Conservation (phyloP, 2,888 invertebrate genomes). For the Graphium colonna region DNA sequence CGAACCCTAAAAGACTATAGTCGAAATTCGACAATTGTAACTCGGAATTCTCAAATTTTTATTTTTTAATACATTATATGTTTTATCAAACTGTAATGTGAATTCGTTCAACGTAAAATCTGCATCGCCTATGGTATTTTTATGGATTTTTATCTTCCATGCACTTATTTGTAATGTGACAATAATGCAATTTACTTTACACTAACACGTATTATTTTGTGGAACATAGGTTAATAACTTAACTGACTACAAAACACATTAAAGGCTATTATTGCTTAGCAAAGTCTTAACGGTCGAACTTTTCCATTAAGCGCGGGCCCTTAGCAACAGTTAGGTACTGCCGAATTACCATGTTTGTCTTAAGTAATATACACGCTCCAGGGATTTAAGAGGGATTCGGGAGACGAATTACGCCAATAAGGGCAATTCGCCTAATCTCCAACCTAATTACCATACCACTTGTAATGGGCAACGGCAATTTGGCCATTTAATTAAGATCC, state of each 20-base stretch:
- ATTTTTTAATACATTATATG: too few relatives aligned
- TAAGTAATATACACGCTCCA: conserved; percentile 11
- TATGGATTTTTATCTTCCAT: background rate
- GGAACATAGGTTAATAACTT: background rate
- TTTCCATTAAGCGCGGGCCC: background rate
- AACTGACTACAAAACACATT: background rate
- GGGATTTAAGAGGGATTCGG: conserved; percentile 17
- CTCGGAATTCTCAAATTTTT: too few relatives aligned
- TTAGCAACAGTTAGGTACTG: conserved; percentile 3
- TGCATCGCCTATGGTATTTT: background rate
- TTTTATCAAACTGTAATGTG: too few relatives aligned
- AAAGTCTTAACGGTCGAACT: background rate
- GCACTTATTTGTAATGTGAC: background rate
- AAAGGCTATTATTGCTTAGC: background rate
- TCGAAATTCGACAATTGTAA: too few relatives aligned
- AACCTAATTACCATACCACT: conserved; percentile 17
- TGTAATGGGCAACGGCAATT: background rate
- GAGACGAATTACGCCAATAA: conserved; percentile 20
- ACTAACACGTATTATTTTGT: background rate
- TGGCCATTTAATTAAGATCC: conserved; percentile 8
- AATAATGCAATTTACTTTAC: background rate
- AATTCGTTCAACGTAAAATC: too few relatives aligned
- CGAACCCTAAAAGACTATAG: too few relatives aligned
- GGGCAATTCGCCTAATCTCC: conserved; percentile 22
- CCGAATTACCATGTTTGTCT: conserved; percentile 16